Base-by-base conservation (phyloP, 1,140 invertebrate species). In the Psix sp. region DNA sequence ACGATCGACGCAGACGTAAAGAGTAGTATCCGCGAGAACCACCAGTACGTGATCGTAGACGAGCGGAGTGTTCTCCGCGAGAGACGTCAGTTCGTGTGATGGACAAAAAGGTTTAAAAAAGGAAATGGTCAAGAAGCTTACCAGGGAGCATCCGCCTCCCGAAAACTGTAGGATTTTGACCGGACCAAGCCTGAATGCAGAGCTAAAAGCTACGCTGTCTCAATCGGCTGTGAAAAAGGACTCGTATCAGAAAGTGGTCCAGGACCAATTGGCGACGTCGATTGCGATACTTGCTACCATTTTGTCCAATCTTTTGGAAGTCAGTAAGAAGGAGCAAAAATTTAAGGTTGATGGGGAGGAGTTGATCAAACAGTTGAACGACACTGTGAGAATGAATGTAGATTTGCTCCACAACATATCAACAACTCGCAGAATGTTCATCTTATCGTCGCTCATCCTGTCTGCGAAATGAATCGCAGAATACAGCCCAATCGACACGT, bases 401-500 rank as follows among this genome's bases (percentile, higher is more conserved):
- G 29, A 33, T 33, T 11, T 33, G n/a, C 29, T 33, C 5, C 29
- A 33, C 29, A 33, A 33, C 5, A 7, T 33, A 33, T 33, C 10
- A 33, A 33, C 29, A 33, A 24, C 21, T 24, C 29, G 29, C 10
- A 33, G 29, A 33, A 33, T n/a, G 10, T 33, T 33, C 10, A 33
- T 33, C 29, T 33, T 33, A 11, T 33, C 29, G 10, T 7, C 5
- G 5, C 15, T 46, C 5, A 46, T 10, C 14, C 13, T 24, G 11
- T 13, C 43, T 2, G 43, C 43, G 7, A 46, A 46, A 7, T 7
- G 14, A 17, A 13, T 26, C 3, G 26, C 43, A 16, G 43, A 46
- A 33, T 10, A 3, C 7, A n/a, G 20, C 9, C 13, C 11, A 9
- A 45, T 45, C 10, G 42, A 45, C 11, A 46, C 24, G 5, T 26